These are phyloP conservation scores for Hypomecis punctinalis DNA, from an alignment of 2,888 invertebrate species.

Conservation along the genomic window DNA sequence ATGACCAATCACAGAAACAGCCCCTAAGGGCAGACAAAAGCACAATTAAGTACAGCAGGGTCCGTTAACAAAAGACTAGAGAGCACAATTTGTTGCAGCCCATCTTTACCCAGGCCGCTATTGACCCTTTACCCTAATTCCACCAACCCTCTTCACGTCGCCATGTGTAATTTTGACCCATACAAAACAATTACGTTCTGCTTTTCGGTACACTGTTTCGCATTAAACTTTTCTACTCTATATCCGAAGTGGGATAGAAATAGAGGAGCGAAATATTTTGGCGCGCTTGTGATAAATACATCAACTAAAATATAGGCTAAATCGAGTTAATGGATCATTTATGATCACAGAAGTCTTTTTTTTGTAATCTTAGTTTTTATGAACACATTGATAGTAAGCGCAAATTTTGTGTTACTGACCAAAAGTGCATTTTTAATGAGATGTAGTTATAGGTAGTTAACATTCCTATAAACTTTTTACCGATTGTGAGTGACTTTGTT, in stretches of 20 bases:
- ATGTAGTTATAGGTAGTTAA: too few species aligned
- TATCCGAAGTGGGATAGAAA: constrained; percentile 39
- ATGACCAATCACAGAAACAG: constrained; percentile 67
- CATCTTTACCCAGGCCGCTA: constrained; percentile 80
- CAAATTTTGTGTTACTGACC: too few species aligned
- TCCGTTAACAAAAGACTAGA: constrained; percentile 77
- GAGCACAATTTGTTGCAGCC: constrained; percentile 83
- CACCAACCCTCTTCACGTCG: constrained; percentile 59
- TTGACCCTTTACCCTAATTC: constrained; percentile 84
- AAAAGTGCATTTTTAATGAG: too few species aligned
- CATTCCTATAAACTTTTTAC: too few species aligned
- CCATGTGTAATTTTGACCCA: constrained; percentile 45
- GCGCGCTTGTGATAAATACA: too few species aligned
- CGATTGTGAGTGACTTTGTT: too few species aligned
- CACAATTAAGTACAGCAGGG: constrained; percentile 83
- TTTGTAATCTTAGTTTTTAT: too few species aligned
- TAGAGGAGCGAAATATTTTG: constrained; percentile 54
- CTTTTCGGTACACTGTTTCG: constrained; percentile 28
- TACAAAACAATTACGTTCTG: constrained; percentile 42
- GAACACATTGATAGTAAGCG: too few species aligned
- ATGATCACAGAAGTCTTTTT: too few species aligned
- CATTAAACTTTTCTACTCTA: constrained; percentile 47
- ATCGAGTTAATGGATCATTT: too few species aligned
- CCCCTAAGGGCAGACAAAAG: constrained; percentile 76
- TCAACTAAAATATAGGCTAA: too few species aligned